phyloP scores from a whole-genome alignment of 1,140 invertebrate genomes.

The Zaprionus vittiger region DNA sequence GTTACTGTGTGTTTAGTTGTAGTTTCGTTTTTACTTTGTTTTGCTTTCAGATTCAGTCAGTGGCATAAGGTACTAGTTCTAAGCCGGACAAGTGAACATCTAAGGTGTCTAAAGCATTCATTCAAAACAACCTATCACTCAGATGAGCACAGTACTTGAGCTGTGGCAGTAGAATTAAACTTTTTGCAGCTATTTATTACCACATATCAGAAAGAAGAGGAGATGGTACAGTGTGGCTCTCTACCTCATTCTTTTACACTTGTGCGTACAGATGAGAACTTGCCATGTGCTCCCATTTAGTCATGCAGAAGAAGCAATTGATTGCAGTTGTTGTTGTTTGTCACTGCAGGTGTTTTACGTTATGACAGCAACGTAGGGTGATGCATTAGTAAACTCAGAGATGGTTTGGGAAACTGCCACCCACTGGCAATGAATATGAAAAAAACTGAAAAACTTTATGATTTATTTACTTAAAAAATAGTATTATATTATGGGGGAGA shows the following conservation, averaged over 20 bases:
- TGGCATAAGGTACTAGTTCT: not conserved
- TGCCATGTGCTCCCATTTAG: conserved; percentile 58
- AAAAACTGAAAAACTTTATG: not conserved
- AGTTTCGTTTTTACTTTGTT: not conserved
- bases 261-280: conserved; percentile 26
- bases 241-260: not conserved
- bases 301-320: conserved; percentile 78
- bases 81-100: not conserved
- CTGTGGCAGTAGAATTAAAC: conserved; percentile 26
- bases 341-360: conserved; percentile 21
- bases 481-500: not conserved
- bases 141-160: conserved; percentile 57
- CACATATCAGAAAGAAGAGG: conserved; percentile 10
- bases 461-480: not conserved
- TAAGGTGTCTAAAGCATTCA: conserved; percentile 2
- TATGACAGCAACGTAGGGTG: conserved; percentile 14
- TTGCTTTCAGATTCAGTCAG: conserved; percentile 3
- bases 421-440: not conserved
- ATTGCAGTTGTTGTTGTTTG: conserved; percentile 67
- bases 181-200: conserved; percentile 67
- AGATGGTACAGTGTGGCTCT: not conserved
- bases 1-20: not conserved
- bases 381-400: not conserved
- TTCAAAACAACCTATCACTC: conserved; percentile 41
- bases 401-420: not conserved